phyloP scores from a whole-genome alignment of 2,888 invertebrate species.

The Onchidella celtica region DNA sequence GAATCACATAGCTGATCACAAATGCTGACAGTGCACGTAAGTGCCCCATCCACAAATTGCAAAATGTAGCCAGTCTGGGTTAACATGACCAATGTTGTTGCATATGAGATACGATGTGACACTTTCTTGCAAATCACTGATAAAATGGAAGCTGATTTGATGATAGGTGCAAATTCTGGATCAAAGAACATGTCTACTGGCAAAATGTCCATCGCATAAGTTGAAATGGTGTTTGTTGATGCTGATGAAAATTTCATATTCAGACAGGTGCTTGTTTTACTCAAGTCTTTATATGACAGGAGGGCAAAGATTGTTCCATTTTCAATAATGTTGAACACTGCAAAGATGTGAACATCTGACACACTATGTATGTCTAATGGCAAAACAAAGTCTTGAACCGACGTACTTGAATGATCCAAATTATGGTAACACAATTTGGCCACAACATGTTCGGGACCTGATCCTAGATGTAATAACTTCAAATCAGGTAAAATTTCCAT shows the following conservation, averaged over 20 bases:
- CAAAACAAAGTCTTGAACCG: background rate
- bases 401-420: background rate
- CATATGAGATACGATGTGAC: background rate
- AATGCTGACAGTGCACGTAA: no score
- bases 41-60: background rate
- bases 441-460: background rate
- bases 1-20: background rate
- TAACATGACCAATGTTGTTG: background rate
- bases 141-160: constrained; percentile 8
- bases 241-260: background rate
- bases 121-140: background rate
- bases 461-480: background rate
- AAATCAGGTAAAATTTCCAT: background rate
- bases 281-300: background rate
- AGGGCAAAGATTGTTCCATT: background rate
- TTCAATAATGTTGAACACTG: background rate
- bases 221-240: background rate
- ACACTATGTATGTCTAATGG: background rate
- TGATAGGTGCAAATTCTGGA: background rate
- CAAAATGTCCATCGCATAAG: background rate
- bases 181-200: constrained; percentile 11
- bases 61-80: constrained; percentile 28
- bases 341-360: constrained; percentile 17
- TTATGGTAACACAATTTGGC: background rate
- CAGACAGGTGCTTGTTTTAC: background rate